phyloP scores from a whole-genome alignment of 2,888 invertebrate species.

The Eurytoma adleriae region DNA sequence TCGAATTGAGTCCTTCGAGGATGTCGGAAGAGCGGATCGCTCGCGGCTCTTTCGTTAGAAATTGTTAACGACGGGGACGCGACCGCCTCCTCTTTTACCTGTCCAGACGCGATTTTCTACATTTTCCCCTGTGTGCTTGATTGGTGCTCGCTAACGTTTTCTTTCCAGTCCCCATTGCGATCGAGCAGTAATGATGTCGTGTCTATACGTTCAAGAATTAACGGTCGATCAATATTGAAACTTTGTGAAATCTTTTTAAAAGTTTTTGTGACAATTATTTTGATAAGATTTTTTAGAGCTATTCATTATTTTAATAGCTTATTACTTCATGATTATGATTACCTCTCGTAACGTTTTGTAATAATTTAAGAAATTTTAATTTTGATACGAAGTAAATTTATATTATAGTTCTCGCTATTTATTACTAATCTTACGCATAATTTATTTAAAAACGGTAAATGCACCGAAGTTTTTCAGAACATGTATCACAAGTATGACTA shows the following conservation, averaged over 20 bases:
- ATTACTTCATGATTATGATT: too few species aligned
- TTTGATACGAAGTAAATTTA: too few species aligned
- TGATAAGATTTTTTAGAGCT: too few species aligned
- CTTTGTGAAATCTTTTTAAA: too few species aligned
- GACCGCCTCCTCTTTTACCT: constrained; percentile 23
- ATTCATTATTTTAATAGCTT: too few species aligned
- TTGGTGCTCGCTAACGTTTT: not conserved
- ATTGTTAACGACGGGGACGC: constrained; percentile 34
- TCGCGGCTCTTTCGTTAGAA: constrained; percentile 41
- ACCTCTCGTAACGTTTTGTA: too few species aligned
- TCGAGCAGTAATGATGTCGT: constrained; percentile 5
- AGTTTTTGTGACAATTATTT: too few species aligned
- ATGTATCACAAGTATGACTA: not conserved
- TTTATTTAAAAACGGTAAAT: too few species aligned
- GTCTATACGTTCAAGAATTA: constrained; percentile 1
- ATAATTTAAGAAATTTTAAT: too few species aligned
- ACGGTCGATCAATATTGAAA: not conserved
- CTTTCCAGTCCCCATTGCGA: constrained; percentile 2
- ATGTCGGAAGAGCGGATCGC: not conserved
- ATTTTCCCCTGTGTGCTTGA: constrained; percentile 2
- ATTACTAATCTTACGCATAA: too few species aligned
- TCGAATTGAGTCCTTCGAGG: constrained; percentile 50
- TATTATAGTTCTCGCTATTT: too few species aligned
- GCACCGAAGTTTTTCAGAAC: too few species aligned
- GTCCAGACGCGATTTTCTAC: constrained; percentile 19